Conservation (phyloP, 2,113 vertebrate genomes). For the Pterophyllum scalare region DNA sequence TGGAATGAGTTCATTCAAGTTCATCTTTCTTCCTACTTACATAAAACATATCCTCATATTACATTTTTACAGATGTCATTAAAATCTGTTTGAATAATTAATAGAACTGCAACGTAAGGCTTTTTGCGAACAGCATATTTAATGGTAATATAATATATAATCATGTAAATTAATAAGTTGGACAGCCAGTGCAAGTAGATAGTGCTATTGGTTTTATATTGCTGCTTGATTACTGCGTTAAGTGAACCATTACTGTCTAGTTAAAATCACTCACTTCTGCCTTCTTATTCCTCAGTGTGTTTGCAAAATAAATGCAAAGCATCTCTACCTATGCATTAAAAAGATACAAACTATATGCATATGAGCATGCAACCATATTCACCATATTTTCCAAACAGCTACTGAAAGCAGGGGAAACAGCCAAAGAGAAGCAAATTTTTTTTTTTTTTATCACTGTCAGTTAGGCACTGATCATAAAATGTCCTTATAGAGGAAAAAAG, state of each 20-base stretch:
- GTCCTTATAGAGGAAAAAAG: slow-evolving; percentile 60
- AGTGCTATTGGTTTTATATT: background rate
- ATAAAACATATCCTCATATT: background rate
- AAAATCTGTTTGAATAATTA: background rate
- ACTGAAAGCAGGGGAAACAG: slow-evolving; percentile 29
- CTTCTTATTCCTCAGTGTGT: background rate
- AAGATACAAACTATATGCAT: background rate
- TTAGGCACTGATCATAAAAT: slow-evolving; percentile 47
- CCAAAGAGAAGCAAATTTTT: too few species aligned
- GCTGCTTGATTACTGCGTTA: background rate
- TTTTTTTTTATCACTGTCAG: too few species aligned
- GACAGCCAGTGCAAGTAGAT: background rate
- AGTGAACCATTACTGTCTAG: background rate
- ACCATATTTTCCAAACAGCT: slow-evolving; percentile 53
- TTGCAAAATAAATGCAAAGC: background rate
- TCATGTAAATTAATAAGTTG: background rate
- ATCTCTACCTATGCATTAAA: background rate
- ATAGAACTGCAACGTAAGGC: background rate
- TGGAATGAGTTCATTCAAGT: slow-evolving; percentile 2
- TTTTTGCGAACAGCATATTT: background rate
- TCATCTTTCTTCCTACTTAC: background rate
- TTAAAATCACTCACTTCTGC: background rate
- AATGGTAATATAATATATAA: background rate
- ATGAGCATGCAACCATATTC: slow-evolving; percentile 24
- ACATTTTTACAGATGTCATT: background rate